Conservation (phyloP, 2,113 vertebrate genomes). For the Chloebia gouldiae region DNA sequence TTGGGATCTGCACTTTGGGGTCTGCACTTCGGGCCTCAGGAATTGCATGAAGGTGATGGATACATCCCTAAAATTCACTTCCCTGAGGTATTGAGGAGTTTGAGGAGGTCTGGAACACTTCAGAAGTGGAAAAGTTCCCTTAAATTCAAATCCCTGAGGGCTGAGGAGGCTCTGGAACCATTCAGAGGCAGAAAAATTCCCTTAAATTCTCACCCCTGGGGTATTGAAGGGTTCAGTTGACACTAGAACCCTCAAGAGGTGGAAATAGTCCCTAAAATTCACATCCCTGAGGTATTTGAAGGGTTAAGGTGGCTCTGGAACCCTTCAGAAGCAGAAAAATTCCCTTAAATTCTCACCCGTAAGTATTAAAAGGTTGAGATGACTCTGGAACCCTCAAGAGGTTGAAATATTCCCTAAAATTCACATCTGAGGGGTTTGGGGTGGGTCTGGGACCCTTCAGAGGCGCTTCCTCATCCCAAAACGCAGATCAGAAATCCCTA, state of each 20-base stretch:
- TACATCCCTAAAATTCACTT: background rate
- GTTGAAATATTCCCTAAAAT: no score
- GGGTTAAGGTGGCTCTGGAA: background rate
- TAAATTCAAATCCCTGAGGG: background rate
- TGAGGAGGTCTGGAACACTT: background rate
- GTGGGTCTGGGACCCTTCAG: no score
- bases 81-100: no score
- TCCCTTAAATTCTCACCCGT: background rate
- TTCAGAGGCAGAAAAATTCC: background rate
- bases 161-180: background rate
- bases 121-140: background rate
- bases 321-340: fast-evolving
- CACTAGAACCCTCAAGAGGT: no score
- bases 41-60: background rate
- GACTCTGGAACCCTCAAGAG: no score
- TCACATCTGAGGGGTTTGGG: no score
- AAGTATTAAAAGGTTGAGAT: fast-evolving
- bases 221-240: fast-evolving
- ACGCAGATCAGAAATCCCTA: no score
- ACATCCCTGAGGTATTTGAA: background rate
- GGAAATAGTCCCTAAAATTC: background rate
- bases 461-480: no score
- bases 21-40: no score
- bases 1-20: no score
- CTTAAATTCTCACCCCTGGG: background rate